Conservation (phyloP, 2,888 invertebrate genomes). For the Neoitamus cyanurus region DNA sequence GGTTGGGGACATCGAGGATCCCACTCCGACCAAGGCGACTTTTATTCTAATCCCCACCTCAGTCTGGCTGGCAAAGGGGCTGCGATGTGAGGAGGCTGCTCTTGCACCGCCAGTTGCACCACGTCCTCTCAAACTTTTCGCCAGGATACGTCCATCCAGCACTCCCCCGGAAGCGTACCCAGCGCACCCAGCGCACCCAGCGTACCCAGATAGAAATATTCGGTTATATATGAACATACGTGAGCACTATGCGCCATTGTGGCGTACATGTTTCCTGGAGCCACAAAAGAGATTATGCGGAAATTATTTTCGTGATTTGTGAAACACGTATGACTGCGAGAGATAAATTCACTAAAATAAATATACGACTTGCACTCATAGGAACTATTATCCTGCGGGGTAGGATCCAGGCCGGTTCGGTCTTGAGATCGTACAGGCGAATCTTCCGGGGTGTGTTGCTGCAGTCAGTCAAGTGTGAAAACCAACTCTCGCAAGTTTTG, state of each 20-base stretch:
- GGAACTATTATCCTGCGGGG: conserved; percentile 6
- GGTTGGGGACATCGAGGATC: not conserved
- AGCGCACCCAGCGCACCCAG: too few relatives aligned
- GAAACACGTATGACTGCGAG: conserved; percentile 46
- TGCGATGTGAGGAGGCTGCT: not conserved
- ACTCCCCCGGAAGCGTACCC: not conserved
- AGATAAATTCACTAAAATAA: conserved; percentile 45
- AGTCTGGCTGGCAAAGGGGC: not conserved
- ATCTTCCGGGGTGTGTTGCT: not conserved
- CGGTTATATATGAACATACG: conserved; percentile 4
- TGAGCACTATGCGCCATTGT: conserved; percentile 4
- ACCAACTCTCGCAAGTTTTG: conserved; percentile 33
- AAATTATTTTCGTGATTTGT: conserved; percentile 48
- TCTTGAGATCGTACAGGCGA: not conserved
- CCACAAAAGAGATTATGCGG: conserved; percentile 47
- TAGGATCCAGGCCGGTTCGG: not conserved
- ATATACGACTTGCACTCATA: conserved; percentile 25
- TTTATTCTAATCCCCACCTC: not conserved
- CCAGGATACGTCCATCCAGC: not conserved
- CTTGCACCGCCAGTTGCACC: not conserved
- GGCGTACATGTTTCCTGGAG: conserved; percentile 34
- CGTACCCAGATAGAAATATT: not conserved
- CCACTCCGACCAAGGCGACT: not conserved
- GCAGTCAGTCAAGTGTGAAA: conserved; percentile 34
- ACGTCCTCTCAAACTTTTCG: not conserved